Conservation (phyloP, 2,113 vertebrate species). For the Peromyscus maniculatus region DNA sequence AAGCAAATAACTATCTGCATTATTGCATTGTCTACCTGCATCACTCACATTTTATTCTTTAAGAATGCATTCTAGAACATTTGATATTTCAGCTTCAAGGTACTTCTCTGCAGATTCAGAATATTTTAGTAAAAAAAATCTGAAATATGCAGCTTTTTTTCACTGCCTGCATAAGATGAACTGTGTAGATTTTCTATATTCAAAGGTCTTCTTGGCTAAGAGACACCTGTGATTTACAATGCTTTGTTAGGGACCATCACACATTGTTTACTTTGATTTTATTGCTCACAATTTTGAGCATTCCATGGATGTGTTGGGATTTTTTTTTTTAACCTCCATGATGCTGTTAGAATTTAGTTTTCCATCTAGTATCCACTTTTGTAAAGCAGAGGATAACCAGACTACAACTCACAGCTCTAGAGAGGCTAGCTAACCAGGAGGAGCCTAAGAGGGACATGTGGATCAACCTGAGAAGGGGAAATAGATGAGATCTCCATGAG, state of each 20-base stretch:
- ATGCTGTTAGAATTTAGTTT: background rate
- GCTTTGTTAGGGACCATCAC: background rate
- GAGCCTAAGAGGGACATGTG: too few relatives aligned
- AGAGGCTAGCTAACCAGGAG: too few relatives aligned
- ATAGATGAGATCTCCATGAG: too few relatives aligned
- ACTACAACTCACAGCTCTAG: too few relatives aligned
- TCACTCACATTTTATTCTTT: background rate
- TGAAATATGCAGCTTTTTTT: background rate
- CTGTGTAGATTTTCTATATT: conserved; percentile 4
- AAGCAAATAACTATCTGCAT: background rate
- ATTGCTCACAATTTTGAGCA: background rate
- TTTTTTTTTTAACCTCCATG: background rate
- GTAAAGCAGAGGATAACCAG: too few relatives aligned
- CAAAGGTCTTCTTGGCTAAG: background rate
- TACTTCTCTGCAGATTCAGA: background rate
- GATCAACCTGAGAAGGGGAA: too few relatives aligned
- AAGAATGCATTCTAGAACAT: background rate
- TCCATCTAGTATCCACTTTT: too few relatives aligned
- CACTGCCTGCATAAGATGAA: background rate
- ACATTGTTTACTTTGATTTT: background rate
- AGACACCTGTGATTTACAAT: background rate
- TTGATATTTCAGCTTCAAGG: background rate
- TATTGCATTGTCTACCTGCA: background rate
- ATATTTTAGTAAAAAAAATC: background rate
- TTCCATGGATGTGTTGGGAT: background rate